Conservation (phyloP, 2,888 invertebrate species). For the Andrena camellia region DNA sequence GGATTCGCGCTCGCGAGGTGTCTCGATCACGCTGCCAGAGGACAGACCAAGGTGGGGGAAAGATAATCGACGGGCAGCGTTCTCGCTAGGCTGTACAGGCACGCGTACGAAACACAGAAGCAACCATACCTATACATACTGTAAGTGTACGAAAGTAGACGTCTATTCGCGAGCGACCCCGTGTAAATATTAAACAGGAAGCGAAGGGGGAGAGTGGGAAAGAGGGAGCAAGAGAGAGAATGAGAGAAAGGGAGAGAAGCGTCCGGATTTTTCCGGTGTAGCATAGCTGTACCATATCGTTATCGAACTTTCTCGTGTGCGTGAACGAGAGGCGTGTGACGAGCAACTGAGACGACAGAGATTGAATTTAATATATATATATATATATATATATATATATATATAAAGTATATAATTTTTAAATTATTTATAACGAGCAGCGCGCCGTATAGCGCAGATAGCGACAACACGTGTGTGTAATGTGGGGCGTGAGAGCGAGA, state of each 20-base stretch:
- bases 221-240: background rate
- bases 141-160: constrained; percentile 64
- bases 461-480: constrained; percentile 18
- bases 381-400: constrained; percentile 47
- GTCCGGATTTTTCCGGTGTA: constrained; percentile 57
- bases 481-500: constrained; percentile 11
- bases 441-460: constrained; percentile 43
- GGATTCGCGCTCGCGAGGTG: constrained; percentile 46
- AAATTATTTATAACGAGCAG: constrained; percentile 70
- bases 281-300: constrained; percentile 79
- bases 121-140: constrained; percentile 62
- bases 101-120: constrained; percentile 46
- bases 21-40: constrained; percentile 52
- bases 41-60: constrained; percentile 47
- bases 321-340: constrained; percentile 45
- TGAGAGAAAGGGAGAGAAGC: constrained; percentile 5
- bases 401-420: constrained; percentile 73
- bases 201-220: constrained; percentile 31
- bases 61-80: constrained; percentile 50
- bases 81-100: constrained; percentile 61
- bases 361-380: constrained; percentile 68
- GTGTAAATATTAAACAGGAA: constrained; percentile 65
- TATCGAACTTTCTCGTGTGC: constrained; percentile 62
- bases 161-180: constrained; percentile 65
- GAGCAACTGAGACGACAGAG: constrained; percentile 31